Conservation (phyloP, 2,113 vertebrate species). For the Pleuronectes platessa region DNA sequence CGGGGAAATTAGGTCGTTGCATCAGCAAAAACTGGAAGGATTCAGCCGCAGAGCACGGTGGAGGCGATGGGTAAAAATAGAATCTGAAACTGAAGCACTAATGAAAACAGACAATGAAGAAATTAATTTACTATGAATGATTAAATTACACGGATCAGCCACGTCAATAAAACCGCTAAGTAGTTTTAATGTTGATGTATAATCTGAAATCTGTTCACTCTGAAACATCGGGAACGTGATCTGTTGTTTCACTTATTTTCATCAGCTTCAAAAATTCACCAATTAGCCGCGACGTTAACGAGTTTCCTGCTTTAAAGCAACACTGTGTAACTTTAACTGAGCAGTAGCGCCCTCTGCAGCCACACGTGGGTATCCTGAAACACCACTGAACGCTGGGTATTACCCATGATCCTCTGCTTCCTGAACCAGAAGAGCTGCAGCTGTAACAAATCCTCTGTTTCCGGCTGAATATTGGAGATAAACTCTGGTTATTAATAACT, state of each 20-base stretch:
- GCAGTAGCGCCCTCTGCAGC: neutral
- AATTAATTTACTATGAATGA: neutral
- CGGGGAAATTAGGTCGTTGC: constrained; percentile 41
- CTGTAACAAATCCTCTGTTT: too few species aligned
- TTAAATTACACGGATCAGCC: neutral
- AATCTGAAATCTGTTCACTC: neutral
- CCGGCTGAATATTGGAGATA: too few species aligned
- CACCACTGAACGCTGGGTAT: too few species aligned
- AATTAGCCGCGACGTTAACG: neutral
- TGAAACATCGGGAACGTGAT: neutral
- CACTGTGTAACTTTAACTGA: neutral
- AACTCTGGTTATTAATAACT: too few species aligned
- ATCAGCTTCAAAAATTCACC: neutral
- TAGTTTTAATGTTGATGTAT: neutral
- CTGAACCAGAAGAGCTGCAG: too few species aligned
- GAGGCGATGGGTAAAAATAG: neutral
- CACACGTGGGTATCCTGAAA: too few species aligned
- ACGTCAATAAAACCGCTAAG: neutral
- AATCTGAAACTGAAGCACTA: constrained; percentile 11
- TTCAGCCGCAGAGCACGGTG: constrained; percentile 3
- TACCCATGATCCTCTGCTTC: too few species aligned
- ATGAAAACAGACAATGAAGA: constrained; percentile 10
- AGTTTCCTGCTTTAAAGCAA: neutral
- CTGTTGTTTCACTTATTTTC: neutral
- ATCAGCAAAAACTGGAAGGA: constrained; percentile 23